A percentile compares a stretch with the other conserved stretches of the same genome.
phyloP scores from a whole-genome alignment of 2,797 vertebrate genomes.

The Thunnus albacares region DNA sequence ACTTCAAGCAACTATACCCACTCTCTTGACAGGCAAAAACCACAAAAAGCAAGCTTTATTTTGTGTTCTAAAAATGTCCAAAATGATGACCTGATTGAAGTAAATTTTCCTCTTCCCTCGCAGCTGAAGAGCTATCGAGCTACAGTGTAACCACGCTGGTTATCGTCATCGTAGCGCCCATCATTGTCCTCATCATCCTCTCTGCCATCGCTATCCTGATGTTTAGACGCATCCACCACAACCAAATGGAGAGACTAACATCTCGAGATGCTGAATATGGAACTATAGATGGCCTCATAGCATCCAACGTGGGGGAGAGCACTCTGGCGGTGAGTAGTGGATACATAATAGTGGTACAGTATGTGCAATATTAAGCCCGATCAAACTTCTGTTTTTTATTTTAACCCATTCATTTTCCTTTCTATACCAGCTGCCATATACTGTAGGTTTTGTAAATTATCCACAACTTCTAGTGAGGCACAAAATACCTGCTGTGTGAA shows the following conservation, averaged over 20 bases:
- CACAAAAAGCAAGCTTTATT: neutral
- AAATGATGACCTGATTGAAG: neutral
- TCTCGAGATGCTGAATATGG: conserved; percentile 95
- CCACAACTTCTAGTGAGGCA: neutral
- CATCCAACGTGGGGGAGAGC: conserved; percentile 98
- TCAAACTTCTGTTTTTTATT: conserved; percentile 7
- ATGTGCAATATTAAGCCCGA: conserved; percentile 1
- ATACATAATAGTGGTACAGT: too few species aligned
- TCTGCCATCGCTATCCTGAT: conserved; percentile 90
- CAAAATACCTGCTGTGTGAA: neutral
- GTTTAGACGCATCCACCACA: conserved; percentile 91
- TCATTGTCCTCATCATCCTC: conserved; percentile 91
- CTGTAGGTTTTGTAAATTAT: neutral
- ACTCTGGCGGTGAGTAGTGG: conserved; percentile 93
- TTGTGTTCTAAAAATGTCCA: neutral
- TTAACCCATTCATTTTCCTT: neutral
- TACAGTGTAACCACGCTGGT: conserved; percentile 92
- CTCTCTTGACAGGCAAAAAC: neutral
- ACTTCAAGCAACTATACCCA: neutral
- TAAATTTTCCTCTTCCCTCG: conserved; percentile 35
- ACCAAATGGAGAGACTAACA: conserved; percentile 94
- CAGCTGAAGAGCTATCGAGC: conserved; percentile 85
- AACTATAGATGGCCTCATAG: conserved; percentile 96
- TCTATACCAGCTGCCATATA: neutral
- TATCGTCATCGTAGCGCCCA: conserved; percentile 89